These are phyloP conservation scores for Microtus oregoni DNA, from an alignment of 2,113 vertebrate genomes.

Conservation along the genomic window DNA sequence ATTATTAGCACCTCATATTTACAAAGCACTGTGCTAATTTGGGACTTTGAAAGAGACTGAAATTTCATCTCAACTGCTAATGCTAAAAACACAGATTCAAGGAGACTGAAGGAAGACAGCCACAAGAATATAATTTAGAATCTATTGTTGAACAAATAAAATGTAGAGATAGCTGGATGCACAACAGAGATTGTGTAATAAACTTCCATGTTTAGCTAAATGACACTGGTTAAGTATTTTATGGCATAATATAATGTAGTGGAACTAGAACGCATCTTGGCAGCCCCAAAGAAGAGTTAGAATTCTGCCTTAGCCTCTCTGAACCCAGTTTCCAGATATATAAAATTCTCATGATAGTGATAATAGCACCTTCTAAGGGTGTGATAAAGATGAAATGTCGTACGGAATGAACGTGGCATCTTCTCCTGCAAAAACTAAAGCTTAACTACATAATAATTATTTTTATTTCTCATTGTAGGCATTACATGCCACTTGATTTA, in stretches of 20 bases:
- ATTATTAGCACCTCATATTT: neutral
- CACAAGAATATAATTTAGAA: neutral
- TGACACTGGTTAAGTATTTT: slow-evolving; percentile 15
- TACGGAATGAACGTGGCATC: neutral
- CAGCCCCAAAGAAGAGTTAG: neutral
- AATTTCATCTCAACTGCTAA: neutral
- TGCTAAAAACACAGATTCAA: neutral
- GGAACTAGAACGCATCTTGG: neutral
- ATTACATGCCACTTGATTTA: neutral
- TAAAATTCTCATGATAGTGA: neutral
- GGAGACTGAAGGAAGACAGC: neutral
- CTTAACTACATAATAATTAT: neutral
- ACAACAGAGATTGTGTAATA: neutral
- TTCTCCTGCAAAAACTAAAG: neutral
- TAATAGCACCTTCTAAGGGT: neutral
- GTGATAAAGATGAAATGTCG: neutral
- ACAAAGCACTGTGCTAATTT: neutral
- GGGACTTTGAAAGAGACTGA: slow-evolving; percentile 12
- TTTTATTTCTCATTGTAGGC: neutral
- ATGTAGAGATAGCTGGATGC: neutral
- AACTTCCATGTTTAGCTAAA: neutral
- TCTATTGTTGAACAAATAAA: neutral
- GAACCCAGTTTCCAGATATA: neutral
- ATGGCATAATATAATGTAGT: neutral
- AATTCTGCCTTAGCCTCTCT: slow-evolving; percentile 7